Evolutionary conservation across 1,140 invertebrate genomes (phyloP).

Genomic region (Mactra quadrangularis): DNA sequence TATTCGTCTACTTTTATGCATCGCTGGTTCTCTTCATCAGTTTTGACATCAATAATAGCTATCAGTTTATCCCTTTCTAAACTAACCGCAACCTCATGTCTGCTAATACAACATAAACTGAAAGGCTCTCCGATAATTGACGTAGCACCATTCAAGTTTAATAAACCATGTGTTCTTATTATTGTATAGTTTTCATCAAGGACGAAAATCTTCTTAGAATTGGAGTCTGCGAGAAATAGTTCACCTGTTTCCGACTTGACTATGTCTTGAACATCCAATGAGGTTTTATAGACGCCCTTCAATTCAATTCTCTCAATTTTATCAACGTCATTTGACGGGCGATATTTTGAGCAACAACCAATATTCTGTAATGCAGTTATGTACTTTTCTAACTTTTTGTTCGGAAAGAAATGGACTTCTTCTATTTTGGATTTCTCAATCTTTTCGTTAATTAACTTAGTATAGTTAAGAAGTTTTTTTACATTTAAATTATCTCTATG

Average conservation of each 20-base stretch:
- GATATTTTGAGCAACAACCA: neutral
- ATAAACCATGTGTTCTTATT: neutral
- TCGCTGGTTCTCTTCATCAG: neutral
- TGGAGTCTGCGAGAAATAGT: constrained; percentile 23
- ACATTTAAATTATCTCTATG: neutral
- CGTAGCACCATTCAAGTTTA: neutral
- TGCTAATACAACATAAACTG: constrained; percentile 10
- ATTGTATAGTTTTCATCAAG: neutral
- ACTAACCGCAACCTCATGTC: constrained; percentile 7
- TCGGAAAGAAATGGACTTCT: neutral
- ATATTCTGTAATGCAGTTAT: constrained; percentile 12
- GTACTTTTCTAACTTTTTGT: constrained; percentile 15
- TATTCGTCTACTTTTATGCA: constrained; percentile 13
- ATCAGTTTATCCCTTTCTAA: constrained; percentile 31
- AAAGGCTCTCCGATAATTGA: constrained; percentile 14
- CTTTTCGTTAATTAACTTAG: neutral
- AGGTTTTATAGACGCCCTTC: neutral
- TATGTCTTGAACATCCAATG: neutral
- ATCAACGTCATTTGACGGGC: neutral
- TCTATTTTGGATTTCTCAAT: neutral
- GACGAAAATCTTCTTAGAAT: constrained; percentile 20
- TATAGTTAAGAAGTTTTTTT: neutral
- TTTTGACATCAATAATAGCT: neutral
- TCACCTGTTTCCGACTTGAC: neutral
- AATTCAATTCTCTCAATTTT: neutral